phyloP scores from a whole-genome alignment of 1,140 invertebrate genomes.

The Hyphantria cunea region DNA sequence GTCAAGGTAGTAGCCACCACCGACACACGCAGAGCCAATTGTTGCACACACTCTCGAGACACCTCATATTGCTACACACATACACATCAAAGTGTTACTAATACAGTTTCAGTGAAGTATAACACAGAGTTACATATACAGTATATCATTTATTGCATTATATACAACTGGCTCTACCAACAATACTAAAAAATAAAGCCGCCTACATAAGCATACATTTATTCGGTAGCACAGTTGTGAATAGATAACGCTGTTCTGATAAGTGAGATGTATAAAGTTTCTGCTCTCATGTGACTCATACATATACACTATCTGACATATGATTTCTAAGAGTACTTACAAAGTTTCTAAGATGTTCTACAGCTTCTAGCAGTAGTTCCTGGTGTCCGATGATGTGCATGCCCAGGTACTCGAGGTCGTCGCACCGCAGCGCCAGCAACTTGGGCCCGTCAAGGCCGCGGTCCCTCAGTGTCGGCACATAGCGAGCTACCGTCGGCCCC shows the following conservation, averaged over 20 bases:
- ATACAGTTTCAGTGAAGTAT: conserved; percentile 11
- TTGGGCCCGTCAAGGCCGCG: conserved; percentile 91
- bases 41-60: conserved; percentile 94
- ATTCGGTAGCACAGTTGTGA: conserved; percentile 3
- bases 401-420: conserved; percentile 93
- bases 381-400: conserved; percentile 94
- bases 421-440: conserved; percentile 90
- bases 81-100: conserved; percentile 10
- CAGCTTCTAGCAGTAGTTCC: conserved; percentile 94
- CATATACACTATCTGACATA: neutral
- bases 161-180: conserved; percentile 9
- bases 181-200: conserved; percentile 8
- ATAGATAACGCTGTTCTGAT: conserved; percentile 22
- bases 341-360: conserved; percentile 93
- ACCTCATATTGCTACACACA: conserved; percentile 92
- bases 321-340: conserved; percentile 80
- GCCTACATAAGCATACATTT: conserved; percentile 3
- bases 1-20: conserved; percentile 91
- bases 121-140: neutral
- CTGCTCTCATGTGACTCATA: conserved; percentile 17
- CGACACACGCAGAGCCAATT: conserved; percentile 91
- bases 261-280: conserved; percentile 3
- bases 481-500: conserved; percentile 90
- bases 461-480: conserved; percentile 91
- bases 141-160: neutral